These are phyloP conservation scores for Paramuricea clavata DNA, from an alignment of 92 coral and sea anemone genomes.

Conservation along the genomic window DNA sequence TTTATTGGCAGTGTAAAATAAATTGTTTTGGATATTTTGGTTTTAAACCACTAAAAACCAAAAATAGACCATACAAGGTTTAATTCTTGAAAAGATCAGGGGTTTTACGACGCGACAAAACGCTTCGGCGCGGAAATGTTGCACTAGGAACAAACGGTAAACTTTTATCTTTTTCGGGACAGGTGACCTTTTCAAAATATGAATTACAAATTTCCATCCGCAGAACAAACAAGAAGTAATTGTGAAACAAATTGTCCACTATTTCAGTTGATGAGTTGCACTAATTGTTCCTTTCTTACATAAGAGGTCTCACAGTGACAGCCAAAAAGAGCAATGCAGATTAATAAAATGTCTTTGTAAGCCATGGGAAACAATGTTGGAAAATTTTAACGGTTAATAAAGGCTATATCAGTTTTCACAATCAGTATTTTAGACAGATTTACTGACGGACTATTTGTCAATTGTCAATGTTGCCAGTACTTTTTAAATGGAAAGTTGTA, in stretches of 20 bases:
- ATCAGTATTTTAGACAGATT: too few relatives aligned
- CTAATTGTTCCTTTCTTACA: background rate
- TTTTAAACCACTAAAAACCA: background rate
- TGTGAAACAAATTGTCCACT: conserved; percentile 5
- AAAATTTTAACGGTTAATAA: too few relatives aligned
- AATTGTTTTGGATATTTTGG: background rate
- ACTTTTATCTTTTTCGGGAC: background rate
- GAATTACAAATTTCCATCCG: conserved; percentile 36
- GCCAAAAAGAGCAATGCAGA: background rate
- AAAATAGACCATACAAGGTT: background rate
- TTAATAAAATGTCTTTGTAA: background rate
- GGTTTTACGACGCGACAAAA: background rate
- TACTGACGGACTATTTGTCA: too few relatives aligned
- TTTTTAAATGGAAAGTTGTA: too few relatives aligned
- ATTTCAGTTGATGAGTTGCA: background rate
- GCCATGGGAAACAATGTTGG: too few relatives aligned
- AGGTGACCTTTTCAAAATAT: conserved; percentile 38
- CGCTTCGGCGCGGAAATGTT: background rate
- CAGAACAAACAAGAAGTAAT: background rate
- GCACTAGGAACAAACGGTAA: background rate
- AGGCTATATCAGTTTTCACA: too few relatives aligned
- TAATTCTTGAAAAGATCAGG: background rate
- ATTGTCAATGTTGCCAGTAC: too few relatives aligned
- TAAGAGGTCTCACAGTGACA: background rate
- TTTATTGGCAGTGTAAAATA: background rate